phyloP scores from a whole-genome alignment of 2,113 vertebrate genomes.

The Dendropsophus ebraccatus region DNA sequence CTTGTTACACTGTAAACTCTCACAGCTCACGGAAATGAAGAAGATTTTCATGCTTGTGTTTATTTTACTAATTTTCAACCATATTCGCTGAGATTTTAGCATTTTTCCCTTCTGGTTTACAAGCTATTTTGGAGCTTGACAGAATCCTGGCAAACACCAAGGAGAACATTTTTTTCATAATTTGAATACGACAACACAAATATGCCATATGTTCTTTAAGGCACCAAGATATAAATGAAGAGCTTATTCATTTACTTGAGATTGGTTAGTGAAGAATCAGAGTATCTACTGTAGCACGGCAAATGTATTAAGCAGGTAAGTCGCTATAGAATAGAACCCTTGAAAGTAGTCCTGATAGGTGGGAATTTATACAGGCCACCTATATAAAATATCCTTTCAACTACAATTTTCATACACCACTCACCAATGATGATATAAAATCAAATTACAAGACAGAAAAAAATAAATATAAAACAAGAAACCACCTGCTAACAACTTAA shows the following conservation, averaged over 20 bases:
- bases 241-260: background rate
- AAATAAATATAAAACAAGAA: too few relatives aligned
- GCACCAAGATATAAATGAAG: background rate
- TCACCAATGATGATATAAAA: too few relatives aligned
- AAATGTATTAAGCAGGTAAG: background rate
- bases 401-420: too few relatives aligned
- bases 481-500: too few relatives aligned
- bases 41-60: background rate
- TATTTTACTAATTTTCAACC: background rate
- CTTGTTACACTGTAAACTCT: too few relatives aligned
- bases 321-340: too few relatives aligned
- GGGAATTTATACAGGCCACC: too few relatives aligned
- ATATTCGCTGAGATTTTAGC: background rate
- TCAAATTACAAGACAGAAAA: too few relatives aligned
- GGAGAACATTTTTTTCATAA: too few relatives aligned
- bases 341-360: too few relatives aligned
- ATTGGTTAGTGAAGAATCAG: background rate
- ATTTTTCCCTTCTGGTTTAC: constrained; percentile 6
- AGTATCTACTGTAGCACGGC: background rate
- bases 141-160: constrained; percentile 21
- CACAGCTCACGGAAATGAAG: background rate
- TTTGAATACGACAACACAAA: constrained; percentile 22
- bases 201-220: constrained; percentile 8
- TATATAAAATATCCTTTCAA: too few relatives aligned
- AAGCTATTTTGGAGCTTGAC: constrained; percentile 26